Conservation (phyloP, 2,888 invertebrate species). For the Diploptera punctata region DNA sequence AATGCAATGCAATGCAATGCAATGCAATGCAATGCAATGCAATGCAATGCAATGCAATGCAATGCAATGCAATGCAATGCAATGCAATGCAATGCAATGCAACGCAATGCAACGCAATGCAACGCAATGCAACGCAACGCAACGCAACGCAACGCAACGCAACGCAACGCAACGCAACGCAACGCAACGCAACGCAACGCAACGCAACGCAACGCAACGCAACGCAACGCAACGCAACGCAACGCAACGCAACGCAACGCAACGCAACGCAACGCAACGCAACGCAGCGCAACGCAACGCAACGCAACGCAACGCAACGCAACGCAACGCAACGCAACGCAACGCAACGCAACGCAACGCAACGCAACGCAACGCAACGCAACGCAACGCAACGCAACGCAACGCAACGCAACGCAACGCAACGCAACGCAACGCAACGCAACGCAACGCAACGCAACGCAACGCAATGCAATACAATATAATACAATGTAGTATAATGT, state of each 20-base stretch:
- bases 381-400: not conserved
- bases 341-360: not conserved
- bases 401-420: constrained; percentile 1
- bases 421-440: not conserved
- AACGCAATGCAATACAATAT: not conserved
- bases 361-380: constrained; percentile 2
- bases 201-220: not conserved
- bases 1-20: constrained; percentile 7
- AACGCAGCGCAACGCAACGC: not conserved
- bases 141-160: constrained; percentile 11
- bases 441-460: not conserved
- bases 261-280: not conserved
- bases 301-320: constrained; percentile 2
- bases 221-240: not conserved
- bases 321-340: not conserved
- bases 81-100: constrained; percentile 1
- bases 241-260: not conserved
- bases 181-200: not conserved
- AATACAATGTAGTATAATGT: not conserved
- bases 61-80: constrained; percentile 16
- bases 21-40: constrained; percentile 1
- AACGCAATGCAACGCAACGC: constrained; percentile 1
- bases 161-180: not conserved
- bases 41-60: constrained; percentile 13
- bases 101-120: not conserved